Base-by-base conservation (phyloP, 2,888 invertebrate genomes). In the Hedychridium roseum region DNA sequence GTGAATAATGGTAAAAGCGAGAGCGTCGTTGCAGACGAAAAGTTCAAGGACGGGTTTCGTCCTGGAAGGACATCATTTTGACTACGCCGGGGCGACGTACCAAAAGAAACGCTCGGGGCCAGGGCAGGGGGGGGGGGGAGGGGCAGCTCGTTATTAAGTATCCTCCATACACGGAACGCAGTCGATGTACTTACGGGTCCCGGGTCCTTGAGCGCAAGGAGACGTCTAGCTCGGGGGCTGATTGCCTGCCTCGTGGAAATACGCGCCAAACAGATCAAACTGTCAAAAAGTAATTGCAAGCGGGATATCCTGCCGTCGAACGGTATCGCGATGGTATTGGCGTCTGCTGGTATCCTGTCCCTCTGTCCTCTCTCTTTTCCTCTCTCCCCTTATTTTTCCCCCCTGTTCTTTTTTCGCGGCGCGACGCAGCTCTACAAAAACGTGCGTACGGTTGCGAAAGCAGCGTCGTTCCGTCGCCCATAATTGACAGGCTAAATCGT, bases 91-190 rank as follows among this genome's bases (percentile, higher is more conserved):
- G 14, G 9, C 5, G 42, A 39, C 35, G n/a, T n/a, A 54, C 57
- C 46, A 53, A 57, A 26, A 44, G 50, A n/a, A 56, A 54, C 32
- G 50, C 54, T 58, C 45, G 31, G 28, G 54, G 60, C 64, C 35
- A 20, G 36, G 50, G 55, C 49, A 42, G 52, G 54, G 51, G 53
- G 62, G 49, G 50, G 53, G 62, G 49, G 50, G n/a, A n/a, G n/a
- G 44, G 50, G 44, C 39, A 45, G 53, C 42, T 51, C 50, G 51
- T 66, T 57, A 63, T 58, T 63, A 58, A 60, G 56, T 57, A 66
- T 63, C 63, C 58, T 65, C 63, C 58, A 60, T 63, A 56, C 60
- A 58, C 43, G 65, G 61, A 51, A 52, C 54, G 42, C 44, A 42
- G 52, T 34, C 53, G 42, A 43, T 49, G 54, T 51, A 54, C 55